Evolutionary conservation across 2,888 invertebrate genomes (phyloP).

Genomic region (Arrhopalites spinosus): DNA sequence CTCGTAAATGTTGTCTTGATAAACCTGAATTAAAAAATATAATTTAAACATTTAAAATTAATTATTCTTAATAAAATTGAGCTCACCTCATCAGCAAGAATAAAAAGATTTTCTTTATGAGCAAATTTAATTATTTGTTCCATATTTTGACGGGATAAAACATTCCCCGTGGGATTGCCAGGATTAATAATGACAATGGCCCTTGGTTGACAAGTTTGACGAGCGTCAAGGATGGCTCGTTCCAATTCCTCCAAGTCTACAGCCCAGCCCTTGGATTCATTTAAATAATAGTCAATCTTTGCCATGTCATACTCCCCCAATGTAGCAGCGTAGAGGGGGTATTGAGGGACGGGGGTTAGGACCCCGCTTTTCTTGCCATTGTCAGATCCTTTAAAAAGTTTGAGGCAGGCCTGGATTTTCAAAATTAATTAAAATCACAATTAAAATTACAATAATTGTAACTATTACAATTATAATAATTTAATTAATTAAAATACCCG

Average conservation of each 20-base stretch:
- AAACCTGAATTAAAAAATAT: constrained; percentile 64
- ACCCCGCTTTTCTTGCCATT: constrained; percentile 74
- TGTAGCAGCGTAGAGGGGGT: constrained; percentile 95
- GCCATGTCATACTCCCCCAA: constrained; percentile 87
- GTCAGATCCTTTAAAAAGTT: constrained; percentile 67
- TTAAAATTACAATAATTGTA: too few relatives aligned
- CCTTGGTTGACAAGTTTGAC: constrained; percentile 70
- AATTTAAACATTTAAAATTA: neutral
- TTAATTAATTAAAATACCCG: too few relatives aligned
- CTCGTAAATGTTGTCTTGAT: constrained; percentile 95
- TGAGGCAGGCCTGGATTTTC: constrained; percentile 72
- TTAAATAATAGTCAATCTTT: constrained; percentile 85
- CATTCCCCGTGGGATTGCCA: constrained; percentile 93
- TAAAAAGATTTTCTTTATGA: constrained; percentile 77
- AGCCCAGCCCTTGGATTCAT: constrained; percentile 87
- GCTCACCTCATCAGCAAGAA: constrained; percentile 87
- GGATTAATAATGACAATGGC: constrained; percentile 96
- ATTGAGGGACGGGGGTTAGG: constrained; percentile 97
- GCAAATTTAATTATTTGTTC: constrained; percentile 91
- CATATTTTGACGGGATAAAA: constrained; percentile 86
- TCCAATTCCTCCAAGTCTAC: constrained; percentile 79
- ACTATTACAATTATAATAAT: too few relatives aligned
- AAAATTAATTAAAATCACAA: neutral
- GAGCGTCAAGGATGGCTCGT: constrained; percentile 71
- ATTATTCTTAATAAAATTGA: constrained; percentile 4